These are phyloP conservation scores for Aurelia sp. DNA, from an alignment of 30 jellyfish, hydroid and myxozoan species.

Conservation along the genomic window DNA sequence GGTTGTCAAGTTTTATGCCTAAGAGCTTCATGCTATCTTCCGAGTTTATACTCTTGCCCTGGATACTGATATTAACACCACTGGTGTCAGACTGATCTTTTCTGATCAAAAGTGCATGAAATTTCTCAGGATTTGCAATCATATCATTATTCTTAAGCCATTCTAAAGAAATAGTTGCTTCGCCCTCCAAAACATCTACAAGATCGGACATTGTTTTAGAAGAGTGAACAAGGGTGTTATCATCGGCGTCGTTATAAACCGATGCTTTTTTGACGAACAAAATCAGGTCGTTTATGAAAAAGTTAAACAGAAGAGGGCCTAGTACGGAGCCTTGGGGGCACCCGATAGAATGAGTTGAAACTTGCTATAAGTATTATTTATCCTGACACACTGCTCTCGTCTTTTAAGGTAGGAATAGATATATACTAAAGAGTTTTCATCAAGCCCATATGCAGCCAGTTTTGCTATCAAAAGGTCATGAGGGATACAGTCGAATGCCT, in stretches of 20 bases:
- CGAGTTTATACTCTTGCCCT: slow-evolving; percentile 30
- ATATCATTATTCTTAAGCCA: slow-evolving; percentile 47
- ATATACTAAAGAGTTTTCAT: not conserved
- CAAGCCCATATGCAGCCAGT: slow-evolving; percentile 45
- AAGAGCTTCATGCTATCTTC: slow-evolving; percentile 59
- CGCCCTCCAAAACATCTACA: slow-evolving; percentile 18
- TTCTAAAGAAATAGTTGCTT: slow-evolving; percentile 1
- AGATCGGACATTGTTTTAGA: slow-evolving; percentile 43
- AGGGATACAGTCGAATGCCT: slow-evolving; percentile 30
- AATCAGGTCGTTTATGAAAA: slow-evolving; percentile 40
- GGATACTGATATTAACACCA: slow-evolving; percentile 27
- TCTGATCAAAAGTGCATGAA: slow-evolving; percentile 37
- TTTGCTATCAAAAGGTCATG: slow-evolving; percentile 32
- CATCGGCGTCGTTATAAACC: slow-evolving; percentile 47
- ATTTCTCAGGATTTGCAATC: slow-evolving; percentile 68
- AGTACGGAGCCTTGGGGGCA: slow-evolving; percentile 56
- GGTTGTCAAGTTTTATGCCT: slow-evolving; percentile 55
- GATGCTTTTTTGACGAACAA: slow-evolving; percentile 31
- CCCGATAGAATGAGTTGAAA: slow-evolving; percentile 54
- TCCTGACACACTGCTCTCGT: slow-evolving; percentile 36
- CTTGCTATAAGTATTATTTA: slow-evolving; percentile 25
- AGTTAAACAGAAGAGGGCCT: slow-evolving; percentile 55
- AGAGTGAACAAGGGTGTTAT: slow-evolving; percentile 35
- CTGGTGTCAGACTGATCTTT: slow-evolving; percentile 40
- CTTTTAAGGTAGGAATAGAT: slow-evolving; percentile 11